Conservation (phyloP, 1,140 invertebrate species). For the Drosophila lowei region DNA sequence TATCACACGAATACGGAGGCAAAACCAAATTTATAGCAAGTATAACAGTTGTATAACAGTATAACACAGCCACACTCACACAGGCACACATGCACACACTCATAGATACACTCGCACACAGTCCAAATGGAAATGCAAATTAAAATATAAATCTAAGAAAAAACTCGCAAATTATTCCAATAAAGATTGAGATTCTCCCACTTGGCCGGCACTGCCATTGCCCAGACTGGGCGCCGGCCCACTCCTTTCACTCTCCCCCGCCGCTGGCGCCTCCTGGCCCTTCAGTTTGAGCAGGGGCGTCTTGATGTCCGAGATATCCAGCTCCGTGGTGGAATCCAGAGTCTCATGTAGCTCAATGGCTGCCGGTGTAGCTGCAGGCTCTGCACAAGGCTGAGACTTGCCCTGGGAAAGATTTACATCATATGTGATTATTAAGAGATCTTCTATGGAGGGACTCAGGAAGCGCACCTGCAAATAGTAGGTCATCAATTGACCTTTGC, state of each 20-base stretch:
- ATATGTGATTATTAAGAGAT: background rate
- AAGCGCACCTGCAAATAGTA: slow-evolving; percentile 92
- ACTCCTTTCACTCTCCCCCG: slow-evolving; percentile 24
- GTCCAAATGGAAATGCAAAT: slow-evolving; percentile 1
- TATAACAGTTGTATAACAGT: slow-evolving; percentile 64
- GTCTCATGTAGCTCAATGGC: slow-evolving; percentile 32
- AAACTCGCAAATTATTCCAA: slow-evolving; percentile 51
- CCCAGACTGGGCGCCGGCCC: slow-evolving; percentile 37
- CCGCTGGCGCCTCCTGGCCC: slow-evolving; percentile 26
- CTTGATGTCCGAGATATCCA: slow-evolving; percentile 66
- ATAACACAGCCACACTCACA: slow-evolving; percentile 19
- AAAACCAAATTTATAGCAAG: slow-evolving; percentile 55
- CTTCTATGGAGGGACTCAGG: background rate
- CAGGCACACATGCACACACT: slow-evolving; percentile 3
- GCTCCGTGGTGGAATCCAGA: slow-evolving; percentile 50
- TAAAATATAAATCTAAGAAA: background rate
- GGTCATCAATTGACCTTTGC: slow-evolving; percentile 97
- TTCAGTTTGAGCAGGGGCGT: slow-evolving; percentile 67
- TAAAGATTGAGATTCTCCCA: slow-evolving; percentile 61
- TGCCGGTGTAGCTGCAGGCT: slow-evolving; percentile 10
- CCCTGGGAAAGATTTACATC: slow-evolving; percentile 22
- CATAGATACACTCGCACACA: slow-evolving; percentile 1
- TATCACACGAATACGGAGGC: slow-evolving; percentile 65
- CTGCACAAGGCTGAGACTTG: slow-evolving; percentile 50
- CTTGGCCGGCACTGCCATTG: slow-evolving; percentile 50